Conservation (phyloP, 2,113 vertebrate species). For the Cinclus cinclus region DNA sequence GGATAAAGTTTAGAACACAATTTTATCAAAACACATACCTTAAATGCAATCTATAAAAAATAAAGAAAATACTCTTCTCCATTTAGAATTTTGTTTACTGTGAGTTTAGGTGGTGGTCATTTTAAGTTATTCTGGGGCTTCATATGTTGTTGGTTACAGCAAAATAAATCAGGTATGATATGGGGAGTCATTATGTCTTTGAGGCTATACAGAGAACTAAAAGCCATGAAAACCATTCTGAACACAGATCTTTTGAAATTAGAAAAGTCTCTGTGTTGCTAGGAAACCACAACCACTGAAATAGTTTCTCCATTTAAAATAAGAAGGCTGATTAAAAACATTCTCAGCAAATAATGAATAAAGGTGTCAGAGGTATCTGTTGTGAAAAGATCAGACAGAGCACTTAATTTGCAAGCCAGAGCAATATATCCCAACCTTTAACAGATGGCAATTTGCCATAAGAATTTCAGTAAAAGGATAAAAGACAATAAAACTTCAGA, state of each 20-base stretch:
- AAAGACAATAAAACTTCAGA: neutral
- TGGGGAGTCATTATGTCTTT: neutral
- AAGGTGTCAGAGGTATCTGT: neutral
- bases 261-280: constrained; percentile 17
- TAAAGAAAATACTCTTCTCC: neutral
- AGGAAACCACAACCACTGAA: constrained; percentile 11
- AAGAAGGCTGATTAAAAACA: constrained; percentile 1
- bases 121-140: neutral
- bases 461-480: neutral
- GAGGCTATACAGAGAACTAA: neutral
- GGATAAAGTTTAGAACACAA: neutral
- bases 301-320: neutral
- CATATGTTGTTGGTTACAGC: neutral
- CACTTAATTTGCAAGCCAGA: neutral
- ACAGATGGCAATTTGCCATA: neutral
- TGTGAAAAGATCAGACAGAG: neutral
- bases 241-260: neutral
- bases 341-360: neutral
- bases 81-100: neutral
- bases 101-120: neutral
- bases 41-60: neutral
- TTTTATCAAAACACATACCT: neutral
- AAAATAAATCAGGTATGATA: neutral
- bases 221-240: neutral
- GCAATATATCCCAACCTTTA: neutral